These are phyloP conservation scores for Urosaurus nigricauda DNA, from an alignment of 2,797 vertebrate genomes.

Conservation along the genomic window DNA sequence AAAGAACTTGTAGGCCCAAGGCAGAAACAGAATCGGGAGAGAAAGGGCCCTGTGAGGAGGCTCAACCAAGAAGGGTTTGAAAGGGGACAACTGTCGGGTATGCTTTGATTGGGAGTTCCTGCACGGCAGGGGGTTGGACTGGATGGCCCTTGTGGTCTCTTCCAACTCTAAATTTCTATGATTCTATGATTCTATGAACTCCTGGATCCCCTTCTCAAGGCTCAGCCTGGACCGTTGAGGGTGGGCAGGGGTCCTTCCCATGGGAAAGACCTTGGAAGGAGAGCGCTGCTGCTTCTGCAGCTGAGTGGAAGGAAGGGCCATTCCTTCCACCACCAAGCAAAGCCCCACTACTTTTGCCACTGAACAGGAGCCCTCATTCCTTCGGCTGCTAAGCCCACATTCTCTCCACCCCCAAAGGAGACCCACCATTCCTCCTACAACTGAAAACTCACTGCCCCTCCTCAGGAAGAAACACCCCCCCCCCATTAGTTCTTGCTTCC, in stretches of 20 bases:
- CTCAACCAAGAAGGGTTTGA: background rate
- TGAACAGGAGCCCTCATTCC: no score
- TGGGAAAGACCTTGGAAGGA: background rate
- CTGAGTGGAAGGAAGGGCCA: background rate
- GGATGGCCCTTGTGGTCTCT: no score
- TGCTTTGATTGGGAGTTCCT: no score
- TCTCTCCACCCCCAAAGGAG: no score
- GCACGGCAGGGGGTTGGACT: no score
- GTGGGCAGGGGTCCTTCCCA: background rate
- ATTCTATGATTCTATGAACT: no score
- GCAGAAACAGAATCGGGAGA: background rate
- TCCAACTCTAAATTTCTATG: no score
- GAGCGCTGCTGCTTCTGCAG: background rate
- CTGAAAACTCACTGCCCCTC: background rate
- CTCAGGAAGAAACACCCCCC: background rate
- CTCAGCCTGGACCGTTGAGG: background rate
- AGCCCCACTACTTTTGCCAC: background rate
- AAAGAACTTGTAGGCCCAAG: background rate
- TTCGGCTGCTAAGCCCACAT: no score
- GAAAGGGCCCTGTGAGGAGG: background rate
- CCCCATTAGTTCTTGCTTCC: no score
- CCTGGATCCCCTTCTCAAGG: accelerated
- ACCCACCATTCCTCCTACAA: no score
- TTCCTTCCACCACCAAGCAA: background rate
- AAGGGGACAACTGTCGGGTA: no score